A percentile compares a stretch with the other conserved stretches of the same genome.
phyloP scores from a whole-genome alignment of 2,888 invertebrate species.

The Cordilura impudica region DNA sequence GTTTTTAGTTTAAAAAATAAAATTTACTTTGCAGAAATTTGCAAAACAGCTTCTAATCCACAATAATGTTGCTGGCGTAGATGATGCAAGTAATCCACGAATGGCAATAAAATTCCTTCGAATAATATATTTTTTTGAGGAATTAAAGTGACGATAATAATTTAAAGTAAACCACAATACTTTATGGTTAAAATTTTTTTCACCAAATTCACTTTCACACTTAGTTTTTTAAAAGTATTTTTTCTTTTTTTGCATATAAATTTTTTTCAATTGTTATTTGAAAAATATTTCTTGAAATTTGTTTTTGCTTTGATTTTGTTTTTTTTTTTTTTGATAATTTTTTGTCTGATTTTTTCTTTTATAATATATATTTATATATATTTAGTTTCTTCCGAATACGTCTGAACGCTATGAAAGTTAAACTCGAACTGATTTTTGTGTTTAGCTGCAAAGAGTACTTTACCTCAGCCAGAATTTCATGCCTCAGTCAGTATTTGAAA shows the following conservation, averaged over 20 bases:
- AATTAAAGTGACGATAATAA: not conserved
- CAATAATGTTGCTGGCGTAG: constrained; percentile 39
- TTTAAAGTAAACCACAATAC: constrained; percentile 21
- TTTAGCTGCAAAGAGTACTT: constrained; percentile 59
- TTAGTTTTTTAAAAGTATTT: constrained; percentile 8
- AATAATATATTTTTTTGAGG: constrained; percentile 22
- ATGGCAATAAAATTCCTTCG: constrained; percentile 28
- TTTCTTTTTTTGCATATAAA: not conserved
- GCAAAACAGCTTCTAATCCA: constrained; percentile 62
- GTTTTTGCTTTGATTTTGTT: constrained; percentile 19
- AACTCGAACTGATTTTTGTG: constrained; percentile 76
- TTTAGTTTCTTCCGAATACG: constrained; percentile 71
- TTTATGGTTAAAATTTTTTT: not conserved
- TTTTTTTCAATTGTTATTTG: constrained; percentile 31
- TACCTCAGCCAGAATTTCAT: constrained; percentile 64
- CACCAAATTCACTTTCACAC: constrained; percentile 13
- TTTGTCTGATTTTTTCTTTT: constrained; percentile 48
- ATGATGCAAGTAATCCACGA: constrained; percentile 62
- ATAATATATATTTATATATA: constrained; percentile 11
- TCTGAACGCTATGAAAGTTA: constrained; percentile 74
- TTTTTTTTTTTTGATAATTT: constrained; percentile 28
- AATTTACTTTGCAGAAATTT: constrained; percentile 24
- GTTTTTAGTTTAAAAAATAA: constrained; percentile 8
- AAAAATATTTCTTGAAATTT: not conserved
- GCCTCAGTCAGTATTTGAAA: not conserved